phyloP scores from a whole-genome alignment of 1,140 invertebrate genomes.

The Spodoptera frugiperda region DNA sequence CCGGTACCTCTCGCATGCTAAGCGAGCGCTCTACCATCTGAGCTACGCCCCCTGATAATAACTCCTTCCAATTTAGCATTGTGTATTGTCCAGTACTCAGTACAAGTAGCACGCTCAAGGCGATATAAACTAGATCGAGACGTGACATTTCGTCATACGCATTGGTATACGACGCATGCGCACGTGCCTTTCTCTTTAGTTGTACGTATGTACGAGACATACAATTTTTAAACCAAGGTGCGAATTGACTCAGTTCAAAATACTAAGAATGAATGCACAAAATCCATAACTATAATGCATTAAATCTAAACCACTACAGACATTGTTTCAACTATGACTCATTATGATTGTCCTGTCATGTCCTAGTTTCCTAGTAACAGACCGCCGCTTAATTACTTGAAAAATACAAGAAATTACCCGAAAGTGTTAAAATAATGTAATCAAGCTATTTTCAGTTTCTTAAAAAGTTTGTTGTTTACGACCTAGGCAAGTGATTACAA shows the following conservation, averaged over 20 bases:
- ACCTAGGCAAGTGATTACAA: conserved; percentile 1
- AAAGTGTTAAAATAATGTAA: background rate
- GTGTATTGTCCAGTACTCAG: background rate
- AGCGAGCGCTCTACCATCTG: conserved; percentile 93
- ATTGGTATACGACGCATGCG: background rate
- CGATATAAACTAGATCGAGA: conserved; percentile 10
- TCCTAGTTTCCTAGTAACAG: too few relatives aligned
- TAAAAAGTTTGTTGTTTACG: conserved; percentile 7
- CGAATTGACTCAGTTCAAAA: too few relatives aligned
- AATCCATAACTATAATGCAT: too few relatives aligned
- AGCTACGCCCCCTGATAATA: conserved; percentile 84
- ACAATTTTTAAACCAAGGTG: background rate
- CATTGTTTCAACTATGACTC: too few relatives aligned
- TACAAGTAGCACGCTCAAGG: background rate
- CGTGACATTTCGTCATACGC: conserved; percentile 26
- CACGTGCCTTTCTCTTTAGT: conserved; percentile 15
- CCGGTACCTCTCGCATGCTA: conserved; percentile 94
- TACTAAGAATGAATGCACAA: too few relatives aligned
- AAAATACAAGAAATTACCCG: background rate
- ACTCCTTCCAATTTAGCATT: background rate
- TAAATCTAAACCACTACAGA: too few relatives aligned
- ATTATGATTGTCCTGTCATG: too few relatives aligned
- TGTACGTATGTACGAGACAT: too few relatives aligned
- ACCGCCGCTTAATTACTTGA: too few relatives aligned
- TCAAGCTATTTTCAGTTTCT: background rate